Conservation (phyloP, 2,888 invertebrate genomes). For the Rotaria socialis region DNA sequence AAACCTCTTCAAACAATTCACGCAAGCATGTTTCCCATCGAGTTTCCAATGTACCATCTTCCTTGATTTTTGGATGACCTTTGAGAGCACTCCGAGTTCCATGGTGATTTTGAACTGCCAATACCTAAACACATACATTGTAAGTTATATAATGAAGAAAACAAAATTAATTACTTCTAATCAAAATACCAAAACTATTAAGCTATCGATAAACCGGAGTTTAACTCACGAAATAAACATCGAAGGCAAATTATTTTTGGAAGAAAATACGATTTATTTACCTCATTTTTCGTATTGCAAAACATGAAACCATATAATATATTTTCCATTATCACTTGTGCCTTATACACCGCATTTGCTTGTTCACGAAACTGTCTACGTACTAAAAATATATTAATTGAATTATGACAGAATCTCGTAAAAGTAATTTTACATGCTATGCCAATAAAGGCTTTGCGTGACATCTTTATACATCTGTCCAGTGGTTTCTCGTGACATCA, state of each 20-base stretch:
- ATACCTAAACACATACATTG: not conserved
- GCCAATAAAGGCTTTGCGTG: not conserved
- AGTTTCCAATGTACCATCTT: not conserved
- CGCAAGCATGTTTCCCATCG: not conserved
- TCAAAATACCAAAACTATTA: not conserved
- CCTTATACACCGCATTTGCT: not conserved
- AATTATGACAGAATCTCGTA: not conserved
- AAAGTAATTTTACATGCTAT: not conserved
- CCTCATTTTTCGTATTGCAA: not conserved
- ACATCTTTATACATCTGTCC: not conserved
- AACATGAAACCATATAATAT: not conserved
- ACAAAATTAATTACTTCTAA: no score
- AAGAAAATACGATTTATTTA: not conserved
- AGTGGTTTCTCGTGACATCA: not conserved
- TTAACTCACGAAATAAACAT: not conserved
- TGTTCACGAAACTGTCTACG: not conserved
- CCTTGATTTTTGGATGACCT: not conserved
- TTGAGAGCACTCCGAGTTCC: not conserved
- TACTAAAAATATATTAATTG: not conserved
- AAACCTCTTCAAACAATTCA: not conserved
- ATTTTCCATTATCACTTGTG: not conserved
- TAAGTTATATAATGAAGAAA: not conserved
- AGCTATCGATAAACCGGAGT: not conserved
- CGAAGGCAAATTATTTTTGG: not conserved
- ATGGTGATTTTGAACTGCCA: conserved; percentile 6